Percentiles rank a stretch among this genome's conserved stretches.
Evolutionary conservation across 53 echinoderm and acorn worm species (phyloP).

Genomic region (Apostichopus leukothele): DNA sequence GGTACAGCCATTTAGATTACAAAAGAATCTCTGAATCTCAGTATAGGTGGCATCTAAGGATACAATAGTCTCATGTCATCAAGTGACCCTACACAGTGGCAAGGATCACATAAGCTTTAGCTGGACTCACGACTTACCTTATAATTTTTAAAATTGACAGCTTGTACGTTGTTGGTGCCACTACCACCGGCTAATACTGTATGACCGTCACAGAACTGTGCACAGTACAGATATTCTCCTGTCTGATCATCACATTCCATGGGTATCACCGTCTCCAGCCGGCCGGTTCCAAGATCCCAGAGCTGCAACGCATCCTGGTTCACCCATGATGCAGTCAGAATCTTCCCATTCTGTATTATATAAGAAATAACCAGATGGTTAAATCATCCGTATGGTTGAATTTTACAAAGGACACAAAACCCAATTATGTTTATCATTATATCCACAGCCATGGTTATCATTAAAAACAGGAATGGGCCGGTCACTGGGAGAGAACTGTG

Average conservation of each 20-base stretch:
- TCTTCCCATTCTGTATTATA: constrained; percentile 71
- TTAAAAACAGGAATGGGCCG: too few relatives aligned
- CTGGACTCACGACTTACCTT: constrained; percentile 51
- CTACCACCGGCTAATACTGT: constrained; percentile 89
- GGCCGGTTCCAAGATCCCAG: constrained; percentile 78
- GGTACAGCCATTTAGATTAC: too few relatives aligned
- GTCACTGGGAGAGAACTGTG: too few relatives aligned
- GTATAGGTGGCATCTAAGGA: too few relatives aligned
- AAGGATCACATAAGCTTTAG: too few relatives aligned
- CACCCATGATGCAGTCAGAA: constrained; percentile 93
- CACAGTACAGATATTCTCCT: constrained; percentile 89
- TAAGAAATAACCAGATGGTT: too few relatives aligned
- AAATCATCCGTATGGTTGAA: background rate
- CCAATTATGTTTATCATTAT: background rate
- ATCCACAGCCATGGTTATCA: background rate
- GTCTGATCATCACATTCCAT: constrained; percentile 59
- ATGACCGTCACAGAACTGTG: constrained; percentile 89
- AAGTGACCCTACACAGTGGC: too few relatives aligned
- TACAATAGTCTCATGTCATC: too few relatives aligned
- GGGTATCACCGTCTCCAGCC: constrained; percentile 77
- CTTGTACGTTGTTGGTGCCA: constrained; percentile 80
- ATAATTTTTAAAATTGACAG: constrained; percentile 67
- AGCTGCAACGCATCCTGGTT: constrained; percentile 73
- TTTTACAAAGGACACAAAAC: background rate
- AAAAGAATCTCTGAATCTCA: too few relatives aligned